Base-by-base conservation (phyloP, 2,113 vertebrate species). In the Grantiella picta region DNA sequence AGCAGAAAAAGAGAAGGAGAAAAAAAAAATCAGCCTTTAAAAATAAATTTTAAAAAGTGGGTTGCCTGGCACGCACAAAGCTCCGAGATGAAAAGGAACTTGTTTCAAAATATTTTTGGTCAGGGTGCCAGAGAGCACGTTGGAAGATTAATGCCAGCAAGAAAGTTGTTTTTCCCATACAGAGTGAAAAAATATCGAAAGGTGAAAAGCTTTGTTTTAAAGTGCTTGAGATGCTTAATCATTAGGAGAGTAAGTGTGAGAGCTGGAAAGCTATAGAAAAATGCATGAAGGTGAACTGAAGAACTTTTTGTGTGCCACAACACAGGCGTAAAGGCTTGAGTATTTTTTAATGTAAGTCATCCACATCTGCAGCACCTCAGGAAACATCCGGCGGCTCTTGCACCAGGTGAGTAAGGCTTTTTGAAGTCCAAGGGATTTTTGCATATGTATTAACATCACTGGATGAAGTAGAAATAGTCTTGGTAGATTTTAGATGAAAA, bases 161-260 rank as follows among this genome's bases (percentile, higher is more conserved):
- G 54, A 44, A 81, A 47, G 49, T 21, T n/a, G 29, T n/a, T 92
- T 35, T 69, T 82, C 66, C 86, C 52, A 15, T 24, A 71, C 10
- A 73, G 60, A 60, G 5, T 65, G 80, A 45, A 86, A 73, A 79
- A 80, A 27, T 28, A 84, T 28, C 68, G 61, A 86, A 92, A 96
- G 86, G 79, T 70, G 89, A 89, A 91, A 87, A 72, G 61, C 89
- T 95, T 92, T 92, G 69, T 94, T 97, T 92, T 54, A 59, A 87
- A 82, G 47, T 9, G 40, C 59, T 64, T 36, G 59, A 90, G 82
- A 72, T 73, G 76, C 84, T 76, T 76, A 84, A 73, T 82, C 86
- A 83, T 89, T 82, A 86, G 38, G 44, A 80, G 78, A 89, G 20
- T 49, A 68, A 40, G 7, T 19, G 23, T 60, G 59, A 78, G 65